Evolutionary conservation across 2,888 invertebrate species (phyloP).

Genomic region (Erpobdella octoculata): DNA sequence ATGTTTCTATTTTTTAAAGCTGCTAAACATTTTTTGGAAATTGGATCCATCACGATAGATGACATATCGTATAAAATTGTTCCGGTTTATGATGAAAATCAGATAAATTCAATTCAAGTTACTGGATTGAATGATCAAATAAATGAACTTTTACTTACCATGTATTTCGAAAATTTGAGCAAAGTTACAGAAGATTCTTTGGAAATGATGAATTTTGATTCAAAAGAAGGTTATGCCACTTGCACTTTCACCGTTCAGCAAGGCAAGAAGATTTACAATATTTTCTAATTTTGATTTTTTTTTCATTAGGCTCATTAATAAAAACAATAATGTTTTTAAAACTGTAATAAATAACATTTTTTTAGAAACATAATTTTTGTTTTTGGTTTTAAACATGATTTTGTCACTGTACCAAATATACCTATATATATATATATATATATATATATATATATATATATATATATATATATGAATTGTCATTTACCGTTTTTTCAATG

Average conservation of each 20-base stretch:
- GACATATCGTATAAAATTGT: neutral
- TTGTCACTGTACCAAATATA: too few relatives aligned
- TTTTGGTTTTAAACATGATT: too few relatives aligned
- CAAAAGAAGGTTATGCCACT: slow-evolving; percentile 2
- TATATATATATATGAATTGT: too few relatives aligned
- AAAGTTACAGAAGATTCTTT: neutral
- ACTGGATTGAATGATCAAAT: neutral
- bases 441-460: too few relatives aligned
- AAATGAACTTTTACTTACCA: neutral
- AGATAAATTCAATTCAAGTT: neutral
- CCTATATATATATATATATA: too few relatives aligned
- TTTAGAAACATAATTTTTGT: too few relatives aligned
- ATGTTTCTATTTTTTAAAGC: neutral
- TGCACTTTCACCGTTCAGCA: neutral
- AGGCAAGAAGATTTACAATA: too few relatives aligned
- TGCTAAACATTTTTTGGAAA: slow-evolving; percentile 4
- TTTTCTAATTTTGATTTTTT: too few relatives aligned
- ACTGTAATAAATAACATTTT: too few relatives aligned
- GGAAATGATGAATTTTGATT: neutral
- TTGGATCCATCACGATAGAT: neutral
- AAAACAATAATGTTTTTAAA: too few relatives aligned
- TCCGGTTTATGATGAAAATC: neutral
- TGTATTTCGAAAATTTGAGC: neutral
- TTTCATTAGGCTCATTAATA: too few relatives aligned
- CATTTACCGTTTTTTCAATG: too few relatives aligned